phyloP scores from a whole-genome alignment of 2,113 vertebrate species.

The Ammospiza nelsoni region DNA sequence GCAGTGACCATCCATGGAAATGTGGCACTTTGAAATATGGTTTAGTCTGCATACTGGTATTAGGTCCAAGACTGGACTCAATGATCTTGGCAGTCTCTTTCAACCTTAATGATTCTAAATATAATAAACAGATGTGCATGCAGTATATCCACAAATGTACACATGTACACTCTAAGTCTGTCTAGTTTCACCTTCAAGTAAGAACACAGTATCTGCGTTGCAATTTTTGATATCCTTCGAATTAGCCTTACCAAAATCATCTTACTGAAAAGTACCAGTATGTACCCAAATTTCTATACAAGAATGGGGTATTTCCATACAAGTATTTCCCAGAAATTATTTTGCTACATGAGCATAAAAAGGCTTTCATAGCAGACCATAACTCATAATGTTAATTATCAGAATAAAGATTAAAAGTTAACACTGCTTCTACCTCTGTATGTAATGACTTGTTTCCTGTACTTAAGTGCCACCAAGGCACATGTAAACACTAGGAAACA shows the following conservation, averaged over 20 bases:
- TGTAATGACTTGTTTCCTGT: neutral
- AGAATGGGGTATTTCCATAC: neutral
- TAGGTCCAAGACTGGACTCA: neutral
- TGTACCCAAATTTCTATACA: neutral
- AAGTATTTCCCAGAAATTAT: neutral
- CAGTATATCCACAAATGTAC: neutral
- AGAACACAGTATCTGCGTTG: neutral
- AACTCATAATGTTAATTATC: neutral
- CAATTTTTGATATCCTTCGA: accelerated
- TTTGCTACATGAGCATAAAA: neutral
- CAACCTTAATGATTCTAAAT: neutral
- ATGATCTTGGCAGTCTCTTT: neutral
- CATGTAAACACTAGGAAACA: neutral
- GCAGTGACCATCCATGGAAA: neutral
- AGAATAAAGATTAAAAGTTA: neutral
- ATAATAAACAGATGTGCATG: neutral
- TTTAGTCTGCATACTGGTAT: neutral
- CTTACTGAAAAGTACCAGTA: neutral
- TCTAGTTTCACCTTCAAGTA: neutral
- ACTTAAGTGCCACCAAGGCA: neutral
- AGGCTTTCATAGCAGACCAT: neutral
- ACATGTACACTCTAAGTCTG: accelerated
- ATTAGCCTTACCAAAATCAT: neutral
- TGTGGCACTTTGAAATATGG: accelerated
- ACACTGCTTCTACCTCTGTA: neutral